A percentile compares a stretch with the other conserved stretches of the same genome.
These are phyloP conservation scores for Nomada ruficornis DNA, from an alignment of 2,888 invertebrate species.

Conservation along the genomic window DNA sequence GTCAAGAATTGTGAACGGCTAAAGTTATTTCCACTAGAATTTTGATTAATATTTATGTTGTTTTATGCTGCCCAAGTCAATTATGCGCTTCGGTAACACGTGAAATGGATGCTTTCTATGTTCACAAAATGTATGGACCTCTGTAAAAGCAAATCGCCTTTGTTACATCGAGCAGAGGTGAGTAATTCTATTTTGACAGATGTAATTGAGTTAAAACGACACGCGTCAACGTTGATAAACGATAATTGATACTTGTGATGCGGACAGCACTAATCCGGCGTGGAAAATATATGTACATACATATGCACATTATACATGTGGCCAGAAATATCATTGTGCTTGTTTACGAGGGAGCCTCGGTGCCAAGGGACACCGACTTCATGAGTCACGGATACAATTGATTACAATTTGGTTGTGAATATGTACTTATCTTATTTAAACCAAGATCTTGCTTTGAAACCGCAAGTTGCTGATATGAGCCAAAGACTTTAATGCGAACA, in stretches of 20 bases:
- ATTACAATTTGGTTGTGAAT: slow-evolving; percentile 51
- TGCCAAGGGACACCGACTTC: slow-evolving; percentile 60
- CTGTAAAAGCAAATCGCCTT: background rate
- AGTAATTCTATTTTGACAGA: slow-evolving; percentile 48
- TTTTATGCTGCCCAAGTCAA: background rate
- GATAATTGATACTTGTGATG: slow-evolving; percentile 53
- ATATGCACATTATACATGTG: background rate
- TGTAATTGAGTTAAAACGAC: slow-evolving; percentile 36
- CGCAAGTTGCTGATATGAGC: background rate
- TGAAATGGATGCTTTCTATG: background rate
- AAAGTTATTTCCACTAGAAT: too few relatives aligned
- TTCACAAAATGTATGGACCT: background rate
- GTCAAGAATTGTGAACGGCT: too few relatives aligned
- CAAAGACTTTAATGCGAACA: background rate
- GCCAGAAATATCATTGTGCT: slow-evolving; percentile 62
- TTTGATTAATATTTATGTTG: too few relatives aligned
- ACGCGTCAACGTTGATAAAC: slow-evolving; percentile 37
- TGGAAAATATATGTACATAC: slow-evolving; percentile 23
- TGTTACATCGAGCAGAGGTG: background rate
- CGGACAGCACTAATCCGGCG: slow-evolving; percentile 20
- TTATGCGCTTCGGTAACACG: background rate
- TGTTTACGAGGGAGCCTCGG: slow-evolving; percentile 59
- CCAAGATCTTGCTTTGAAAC: background rate
- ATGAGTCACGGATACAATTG: slow-evolving; percentile 53
- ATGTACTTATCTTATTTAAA: slow-evolving; percentile 47